phyloP scores from a whole-genome alignment of 2,797 vertebrate genomes.

The Adelosebastes latens region DNA sequence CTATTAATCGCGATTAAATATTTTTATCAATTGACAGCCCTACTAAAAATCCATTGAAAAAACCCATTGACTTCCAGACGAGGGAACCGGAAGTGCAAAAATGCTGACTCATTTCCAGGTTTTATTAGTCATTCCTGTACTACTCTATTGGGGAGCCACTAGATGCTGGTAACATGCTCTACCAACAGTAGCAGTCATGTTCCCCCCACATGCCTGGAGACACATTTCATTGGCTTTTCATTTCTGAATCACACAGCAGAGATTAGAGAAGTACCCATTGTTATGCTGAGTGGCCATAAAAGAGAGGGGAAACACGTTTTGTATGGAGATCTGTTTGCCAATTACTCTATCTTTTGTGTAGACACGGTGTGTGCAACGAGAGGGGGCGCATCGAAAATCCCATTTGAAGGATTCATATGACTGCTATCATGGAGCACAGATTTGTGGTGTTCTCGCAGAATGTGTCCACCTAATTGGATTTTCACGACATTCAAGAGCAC shows the following conservation, averaged over 20 bases:
- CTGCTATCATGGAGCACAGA: constrained; percentile 56
- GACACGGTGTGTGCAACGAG: constrained; percentile 56
- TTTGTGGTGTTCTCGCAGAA: constrained; percentile 61
- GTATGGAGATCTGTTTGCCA: constrained; percentile 74
- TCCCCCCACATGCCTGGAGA: constrained; percentile 47
- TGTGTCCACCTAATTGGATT: constrained; percentile 78
- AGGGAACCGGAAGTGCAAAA: too few relatives aligned
- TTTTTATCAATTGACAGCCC: too few relatives aligned
- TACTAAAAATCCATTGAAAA: too few relatives aligned
- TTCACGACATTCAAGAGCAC: constrained; percentile 55
- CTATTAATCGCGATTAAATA: too few relatives aligned
- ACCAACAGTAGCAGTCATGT: constrained; percentile 26
- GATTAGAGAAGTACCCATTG: constrained; percentile 65
- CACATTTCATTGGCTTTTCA: constrained; percentile 58
- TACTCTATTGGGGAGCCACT: constrained; percentile 5
- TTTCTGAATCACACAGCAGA: constrained; percentile 61
- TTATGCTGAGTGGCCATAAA: constrained; percentile 73
- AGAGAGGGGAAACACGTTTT: constrained; percentile 53
- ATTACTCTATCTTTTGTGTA: constrained; percentile 76
- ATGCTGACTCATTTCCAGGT: too few relatives aligned
- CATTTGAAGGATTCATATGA: constrained; percentile 74
- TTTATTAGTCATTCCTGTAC: too few relatives aligned
- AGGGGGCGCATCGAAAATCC: constrained; percentile 60
- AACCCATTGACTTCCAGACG: too few relatives aligned
- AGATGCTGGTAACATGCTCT: constrained; percentile 30